Evolutionary conservation across 2,113 vertebrate species (phyloP), one percentile per base, ranked within the genome.

Genomic region (Cairina moschata): DNA sequence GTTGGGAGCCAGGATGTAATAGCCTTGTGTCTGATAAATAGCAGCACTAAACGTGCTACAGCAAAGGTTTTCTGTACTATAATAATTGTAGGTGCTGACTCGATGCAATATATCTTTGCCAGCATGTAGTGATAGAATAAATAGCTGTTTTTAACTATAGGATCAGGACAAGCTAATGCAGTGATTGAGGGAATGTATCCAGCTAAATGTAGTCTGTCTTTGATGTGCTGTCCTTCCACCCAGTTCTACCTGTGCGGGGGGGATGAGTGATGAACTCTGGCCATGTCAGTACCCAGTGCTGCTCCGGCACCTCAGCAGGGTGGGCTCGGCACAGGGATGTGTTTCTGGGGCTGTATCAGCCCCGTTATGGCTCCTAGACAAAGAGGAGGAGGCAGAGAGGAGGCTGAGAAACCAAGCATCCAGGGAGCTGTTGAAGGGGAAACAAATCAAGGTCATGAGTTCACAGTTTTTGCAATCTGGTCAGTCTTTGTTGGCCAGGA

Each of bases 61-160:
- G 96, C 96, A 95, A 97, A 97, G 92, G 93, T 93, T 96, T 97
- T 93, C 90, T 86, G 91, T 95, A 83, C 94, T 94, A 92, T 97
- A 97, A 97, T 98, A 96, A 97, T 97, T 97, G 97, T 97, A 96
- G 92, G 88, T 94, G 17, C 88, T 96, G 95, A 97, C 95, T 96
- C 89, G 56, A n/a, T 90, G 93, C 91, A 91, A 97, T 98, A 95
- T 92, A 97, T 97, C 97, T 96, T 94, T 91, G 92, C 88, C 90
- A 95, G 79, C 8, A 0, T 55, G 82, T 92, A 91, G 93, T 92
- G 96, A 95, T 94, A 97, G 95, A 97, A 97, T 96, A 96, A 97
- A 95, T 96, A 97, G 91, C 95, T 95, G 93, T 4, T 95, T 96
- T 96, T 97, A 95, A 96, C 96, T 91, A 87, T 85, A 89, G 78